phyloP scores from a whole-genome alignment of 92 coral and sea anemone species.

The Epizoanthus ramosus region DNA sequence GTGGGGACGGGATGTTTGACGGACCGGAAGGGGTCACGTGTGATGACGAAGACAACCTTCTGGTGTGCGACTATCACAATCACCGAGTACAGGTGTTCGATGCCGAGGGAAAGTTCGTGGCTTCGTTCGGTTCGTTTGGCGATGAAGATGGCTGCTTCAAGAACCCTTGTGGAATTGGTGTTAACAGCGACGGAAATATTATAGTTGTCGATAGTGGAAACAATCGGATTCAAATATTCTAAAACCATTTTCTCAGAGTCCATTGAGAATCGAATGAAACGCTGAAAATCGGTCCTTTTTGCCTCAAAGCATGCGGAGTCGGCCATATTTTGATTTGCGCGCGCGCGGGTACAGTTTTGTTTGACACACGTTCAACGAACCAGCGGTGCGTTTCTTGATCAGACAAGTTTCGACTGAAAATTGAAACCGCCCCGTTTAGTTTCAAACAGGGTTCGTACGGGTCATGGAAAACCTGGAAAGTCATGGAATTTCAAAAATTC shows the following conservation, averaged over 20 bases:
- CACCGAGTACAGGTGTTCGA: constrained; percentile 91
- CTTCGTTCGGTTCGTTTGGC: constrained; percentile 84
- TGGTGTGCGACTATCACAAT: constrained; percentile 96
- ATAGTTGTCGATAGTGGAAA: constrained; percentile 93
- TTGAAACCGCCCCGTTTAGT: no score
- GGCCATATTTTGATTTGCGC: no score
- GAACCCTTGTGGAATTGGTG: constrained; percentile 96
- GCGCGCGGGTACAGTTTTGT: no score
- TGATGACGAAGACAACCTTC: constrained; percentile 93
- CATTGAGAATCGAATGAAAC: no score
- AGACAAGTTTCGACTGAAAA: no score
- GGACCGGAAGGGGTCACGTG: constrained; percentile 96
- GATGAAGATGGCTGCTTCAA: constrained; percentile 88
- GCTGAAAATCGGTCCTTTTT: no score
- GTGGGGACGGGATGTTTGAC: constrained; percentile 87
- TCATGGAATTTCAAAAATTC: no score
- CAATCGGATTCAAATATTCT: constrained; percentile 87
- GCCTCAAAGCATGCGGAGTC: no score
- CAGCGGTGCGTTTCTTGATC: no score
- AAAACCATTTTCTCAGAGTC: not conserved
- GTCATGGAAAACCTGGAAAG: no score
- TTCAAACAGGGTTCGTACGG: no score
- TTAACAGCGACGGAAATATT: constrained; percentile 85
- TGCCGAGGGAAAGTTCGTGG: constrained; percentile 77
- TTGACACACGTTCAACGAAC: no score